Conservation (phyloP, 2,797 vertebrate species). For the Pristis pectinata region DNA sequence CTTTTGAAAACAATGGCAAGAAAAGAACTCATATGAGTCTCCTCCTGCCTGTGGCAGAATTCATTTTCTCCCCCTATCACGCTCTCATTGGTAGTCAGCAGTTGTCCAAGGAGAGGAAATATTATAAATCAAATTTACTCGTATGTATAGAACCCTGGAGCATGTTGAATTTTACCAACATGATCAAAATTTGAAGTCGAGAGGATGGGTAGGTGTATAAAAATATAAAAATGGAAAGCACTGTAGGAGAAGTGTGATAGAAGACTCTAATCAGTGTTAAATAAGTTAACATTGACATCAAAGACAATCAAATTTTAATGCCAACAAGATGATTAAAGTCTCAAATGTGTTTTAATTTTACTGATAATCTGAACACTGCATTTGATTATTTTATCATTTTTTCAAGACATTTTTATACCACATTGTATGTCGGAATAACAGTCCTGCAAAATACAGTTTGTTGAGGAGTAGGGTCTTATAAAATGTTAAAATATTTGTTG, state of each 20-base stretch:
- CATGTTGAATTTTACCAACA: conserved; percentile 22
- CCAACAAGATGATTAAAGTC: not conserved
- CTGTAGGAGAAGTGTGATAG: not conserved
- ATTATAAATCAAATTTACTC: conserved; percentile 24
- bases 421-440: not conserved
- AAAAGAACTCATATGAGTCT: not conserved
- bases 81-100: conserved; percentile 9
- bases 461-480: not conserved
- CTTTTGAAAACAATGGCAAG: not conserved
- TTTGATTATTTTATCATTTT: not conserved
- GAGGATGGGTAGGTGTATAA: not conserved
- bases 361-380: not conserved
- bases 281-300: not conserved
- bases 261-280: not conserved
- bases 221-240: not conserved
- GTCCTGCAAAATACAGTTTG: too few species aligned
- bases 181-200: conserved; percentile 24
- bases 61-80: not conserved
- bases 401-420: not conserved
- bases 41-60: conserved; percentile 9
- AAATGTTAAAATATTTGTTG: not conserved
- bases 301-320: not conserved
- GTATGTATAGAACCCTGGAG: not conserved
- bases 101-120: not conserved
- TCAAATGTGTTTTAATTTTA: not conserved